A percentile compares a stretch with the other conserved stretches of the same genome.
These are phyloP conservation scores for Baccha elongata DNA, from an alignment of 2,888 invertebrate genomes.

Conservation along the genomic window DNA sequence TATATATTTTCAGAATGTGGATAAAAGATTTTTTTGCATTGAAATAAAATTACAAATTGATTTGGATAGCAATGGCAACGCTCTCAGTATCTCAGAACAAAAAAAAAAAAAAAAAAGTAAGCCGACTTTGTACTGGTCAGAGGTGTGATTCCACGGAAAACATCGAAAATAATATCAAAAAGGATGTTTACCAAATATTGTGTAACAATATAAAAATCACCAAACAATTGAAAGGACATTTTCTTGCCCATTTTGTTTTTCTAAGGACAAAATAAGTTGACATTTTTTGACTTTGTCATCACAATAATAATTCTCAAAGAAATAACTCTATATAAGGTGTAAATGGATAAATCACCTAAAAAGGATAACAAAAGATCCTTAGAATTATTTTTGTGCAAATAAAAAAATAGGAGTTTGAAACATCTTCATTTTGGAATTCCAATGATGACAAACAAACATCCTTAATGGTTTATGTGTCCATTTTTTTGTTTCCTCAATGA, in stretches of 20 bases:
- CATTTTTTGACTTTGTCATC: conserved; percentile 28
- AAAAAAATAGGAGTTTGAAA: conserved; percentile 25
- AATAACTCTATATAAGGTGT: conserved; percentile 67
- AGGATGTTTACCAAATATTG: conserved; percentile 68
- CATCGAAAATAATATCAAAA: conserved; percentile 27
- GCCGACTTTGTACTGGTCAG: conserved; percentile 37
- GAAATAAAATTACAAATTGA: conserved; percentile 58
- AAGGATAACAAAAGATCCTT: conserved; percentile 50
- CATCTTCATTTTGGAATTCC: conserved; percentile 50
- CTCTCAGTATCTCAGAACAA: background rate
- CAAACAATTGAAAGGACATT: conserved; percentile 59
- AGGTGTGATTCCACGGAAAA: conserved; percentile 60
- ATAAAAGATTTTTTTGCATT: background rate
- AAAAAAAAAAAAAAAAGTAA: conserved; percentile 30
- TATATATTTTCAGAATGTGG: conserved; percentile 30
- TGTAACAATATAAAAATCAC: conserved; percentile 50
- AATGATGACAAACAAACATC: conserved; percentile 23
- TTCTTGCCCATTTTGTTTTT: conserved; percentile 39
- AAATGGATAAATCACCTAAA: conserved; percentile 67
- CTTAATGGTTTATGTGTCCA: conserved; percentile 57
- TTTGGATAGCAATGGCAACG: conserved; percentile 28
- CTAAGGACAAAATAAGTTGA: conserved; percentile 5
- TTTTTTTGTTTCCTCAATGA: conserved; percentile 37
- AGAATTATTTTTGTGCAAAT: conserved; percentile 24
- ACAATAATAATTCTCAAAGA: conserved; percentile 1